These are phyloP conservation scores for Columbina picui DNA, from an alignment of 2,113 vertebrate genomes.

Conservation along the genomic window DNA sequence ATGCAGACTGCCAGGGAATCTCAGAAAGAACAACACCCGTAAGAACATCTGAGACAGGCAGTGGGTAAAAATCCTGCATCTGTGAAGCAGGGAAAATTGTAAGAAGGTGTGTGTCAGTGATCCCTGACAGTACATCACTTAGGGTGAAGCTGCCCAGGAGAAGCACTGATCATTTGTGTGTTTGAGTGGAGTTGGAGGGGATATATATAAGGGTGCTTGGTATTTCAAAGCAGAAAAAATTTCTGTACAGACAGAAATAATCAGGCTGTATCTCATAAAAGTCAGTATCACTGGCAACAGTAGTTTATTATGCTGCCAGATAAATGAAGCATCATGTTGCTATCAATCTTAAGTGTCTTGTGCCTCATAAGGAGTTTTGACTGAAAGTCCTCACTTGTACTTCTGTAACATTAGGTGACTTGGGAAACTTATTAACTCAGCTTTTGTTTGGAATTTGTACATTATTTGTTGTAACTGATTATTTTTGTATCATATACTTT, in stretches of 20 bases:
- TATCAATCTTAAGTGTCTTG: neutral
- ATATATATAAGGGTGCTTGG: neutral
- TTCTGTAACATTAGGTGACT: neutral
- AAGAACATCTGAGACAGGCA: neutral
- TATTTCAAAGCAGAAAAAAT: neutral
- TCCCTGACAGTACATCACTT: neutral
- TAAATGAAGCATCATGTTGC: neutral
- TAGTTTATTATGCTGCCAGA: neutral
- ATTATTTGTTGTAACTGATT: neutral
- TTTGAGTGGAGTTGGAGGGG: neutral
- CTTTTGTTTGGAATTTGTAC: neutral
- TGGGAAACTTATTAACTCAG: neutral
- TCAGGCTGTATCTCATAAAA: neutral
- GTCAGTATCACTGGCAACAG: neutral
- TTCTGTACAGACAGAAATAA: neutral
- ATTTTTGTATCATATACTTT: neutral
- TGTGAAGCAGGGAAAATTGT: neutral
- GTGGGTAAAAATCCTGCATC: neutral
- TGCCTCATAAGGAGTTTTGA: neutral
- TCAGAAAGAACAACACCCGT: neutral
- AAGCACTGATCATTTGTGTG: neutral
- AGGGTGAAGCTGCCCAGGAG: neutral
- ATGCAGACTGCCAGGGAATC: neutral
- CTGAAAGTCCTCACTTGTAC: neutral
- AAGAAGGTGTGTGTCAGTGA: neutral